These are phyloP conservation scores for Myioborus miniatus DNA, from an alignment of 2,797 vertebrate species.

Conservation along the genomic window DNA sequence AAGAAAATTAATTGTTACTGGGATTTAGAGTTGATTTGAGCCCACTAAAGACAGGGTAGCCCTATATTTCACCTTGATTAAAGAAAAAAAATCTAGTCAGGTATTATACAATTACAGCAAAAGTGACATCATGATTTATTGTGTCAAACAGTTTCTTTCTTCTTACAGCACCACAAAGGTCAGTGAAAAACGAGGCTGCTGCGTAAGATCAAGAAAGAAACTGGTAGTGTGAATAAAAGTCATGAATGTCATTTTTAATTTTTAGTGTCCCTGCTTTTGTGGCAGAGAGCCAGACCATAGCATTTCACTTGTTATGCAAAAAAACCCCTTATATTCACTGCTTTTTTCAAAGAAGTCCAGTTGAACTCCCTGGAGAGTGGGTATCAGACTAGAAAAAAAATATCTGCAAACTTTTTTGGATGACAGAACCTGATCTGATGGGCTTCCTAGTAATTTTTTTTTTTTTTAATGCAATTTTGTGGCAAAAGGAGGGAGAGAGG, in stretches of 20 bases:
- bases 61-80: constrained; percentile 57
- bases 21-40: constrained; percentile 31
- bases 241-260: constrained; percentile 43
- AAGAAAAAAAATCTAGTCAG: not conserved
- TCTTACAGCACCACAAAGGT: constrained; percentile 22
- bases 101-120: constrained; percentile 48
- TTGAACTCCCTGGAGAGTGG: not conserved
- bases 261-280: not conserved
- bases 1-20: constrained; percentile 52
- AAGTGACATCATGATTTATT: constrained; percentile 53
- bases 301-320: not conserved
- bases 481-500: not conserved
- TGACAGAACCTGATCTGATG: not conserved
- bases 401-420: not conserved
- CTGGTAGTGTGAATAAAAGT: not conserved
- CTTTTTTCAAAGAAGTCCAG: not conserved
- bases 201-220: not conserved
- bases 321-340: not conserved
- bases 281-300: not conserved
- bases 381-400: not conserved
- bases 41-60: not conserved
- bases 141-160: constrained; percentile 20
- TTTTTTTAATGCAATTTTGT: not conserved
- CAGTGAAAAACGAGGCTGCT: constrained; percentile 16
- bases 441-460: not conserved